Evolutionary conservation across 2,113 vertebrate genomes (phyloP).

Genomic region (Psilopogon haemacephalus): DNA sequence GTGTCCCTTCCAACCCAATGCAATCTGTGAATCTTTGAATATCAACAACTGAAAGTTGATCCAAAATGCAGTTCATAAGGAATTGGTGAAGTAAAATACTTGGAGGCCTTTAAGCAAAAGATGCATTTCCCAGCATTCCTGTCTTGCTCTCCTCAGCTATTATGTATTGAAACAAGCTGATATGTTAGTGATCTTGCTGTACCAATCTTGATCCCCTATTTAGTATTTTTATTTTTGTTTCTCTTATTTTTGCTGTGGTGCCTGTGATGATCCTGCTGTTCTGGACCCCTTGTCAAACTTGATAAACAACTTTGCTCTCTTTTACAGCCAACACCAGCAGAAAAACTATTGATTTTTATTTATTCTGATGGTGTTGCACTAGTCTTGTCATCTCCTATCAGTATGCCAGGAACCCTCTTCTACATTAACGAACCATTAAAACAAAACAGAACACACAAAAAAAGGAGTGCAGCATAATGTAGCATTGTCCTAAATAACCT

Average conservation of each 20-base stretch:
- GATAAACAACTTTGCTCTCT: conserved; percentile 69
- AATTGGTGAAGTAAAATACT: background rate
- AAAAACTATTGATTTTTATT: conserved; percentile 82
- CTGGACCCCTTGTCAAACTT: conserved; percentile 59
- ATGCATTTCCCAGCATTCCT: background rate
- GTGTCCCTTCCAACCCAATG: too few relatives aligned
- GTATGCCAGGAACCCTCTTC: background rate
- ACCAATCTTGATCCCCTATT: conserved; percentile 40
- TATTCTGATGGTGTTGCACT: conserved; percentile 69
- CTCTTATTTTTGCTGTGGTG: background rate
- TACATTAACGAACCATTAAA: conserved; percentile 41
- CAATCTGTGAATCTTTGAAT: background rate
- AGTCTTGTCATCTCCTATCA: conserved; percentile 78
- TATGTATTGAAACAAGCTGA: conserved; percentile 6
- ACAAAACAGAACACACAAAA: conserved; percentile 14
- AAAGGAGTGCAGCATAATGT: background rate
- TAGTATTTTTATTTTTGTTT: conserved; percentile 41
- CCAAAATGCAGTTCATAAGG: background rate
- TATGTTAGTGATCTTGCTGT: conserved; percentile 33
- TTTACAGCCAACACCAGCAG: conserved; percentile 62
- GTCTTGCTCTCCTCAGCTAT: background rate
- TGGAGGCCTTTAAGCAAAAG: background rate
- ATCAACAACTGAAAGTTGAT: background rate
- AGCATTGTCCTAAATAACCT: background rate
- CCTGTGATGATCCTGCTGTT: conserved; percentile 56